Evolutionary conservation across 1,140 invertebrate species (phyloP).

Genomic region (Macrotrachela quadricornifera): DNA sequence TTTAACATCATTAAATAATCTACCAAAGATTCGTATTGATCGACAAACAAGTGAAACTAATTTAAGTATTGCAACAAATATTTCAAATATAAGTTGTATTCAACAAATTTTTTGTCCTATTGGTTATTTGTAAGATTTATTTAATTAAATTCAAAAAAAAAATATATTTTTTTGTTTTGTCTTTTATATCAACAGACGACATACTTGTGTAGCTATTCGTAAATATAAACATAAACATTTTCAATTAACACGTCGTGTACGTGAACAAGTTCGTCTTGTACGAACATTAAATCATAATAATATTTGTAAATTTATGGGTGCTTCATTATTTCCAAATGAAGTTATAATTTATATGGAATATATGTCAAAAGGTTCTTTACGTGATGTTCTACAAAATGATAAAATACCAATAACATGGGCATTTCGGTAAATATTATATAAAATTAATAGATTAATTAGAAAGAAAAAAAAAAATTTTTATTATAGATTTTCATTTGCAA

Average conservation of each 20-base stretch:
- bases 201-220: slow-evolving; percentile 10
- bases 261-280: neutral
- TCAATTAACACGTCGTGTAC: neutral
- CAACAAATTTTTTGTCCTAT: neutral
- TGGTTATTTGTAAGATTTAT: slow-evolving; percentile 12
- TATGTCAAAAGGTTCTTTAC: slow-evolving; percentile 18
- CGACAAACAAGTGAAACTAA: neutral
- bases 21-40: neutral
- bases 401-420: slow-evolving; percentile 18
- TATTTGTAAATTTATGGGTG: slow-evolving; percentile 18
- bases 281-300: slow-evolving; percentile 17
- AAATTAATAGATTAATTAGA: neutral
- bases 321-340: slow-evolving; percentile 15
- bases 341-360: slow-evolving; percentile 16
- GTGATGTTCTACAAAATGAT: slow-evolving; percentile 18
- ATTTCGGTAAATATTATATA: slow-evolving; percentile 14
- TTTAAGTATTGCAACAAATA: neutral
- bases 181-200: slow-evolving; percentile 7
- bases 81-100: neutral
- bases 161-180: slow-evolving; percentile 13
- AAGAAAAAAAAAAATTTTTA: neutral
- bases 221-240: neutral
- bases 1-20: neutral
- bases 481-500: slow-evolving; percentile 18
- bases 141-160: slow-evolving; percentile 11